phyloP scores from a whole-genome alignment of 2,888 invertebrate species.

The Beris morrisii region DNA sequence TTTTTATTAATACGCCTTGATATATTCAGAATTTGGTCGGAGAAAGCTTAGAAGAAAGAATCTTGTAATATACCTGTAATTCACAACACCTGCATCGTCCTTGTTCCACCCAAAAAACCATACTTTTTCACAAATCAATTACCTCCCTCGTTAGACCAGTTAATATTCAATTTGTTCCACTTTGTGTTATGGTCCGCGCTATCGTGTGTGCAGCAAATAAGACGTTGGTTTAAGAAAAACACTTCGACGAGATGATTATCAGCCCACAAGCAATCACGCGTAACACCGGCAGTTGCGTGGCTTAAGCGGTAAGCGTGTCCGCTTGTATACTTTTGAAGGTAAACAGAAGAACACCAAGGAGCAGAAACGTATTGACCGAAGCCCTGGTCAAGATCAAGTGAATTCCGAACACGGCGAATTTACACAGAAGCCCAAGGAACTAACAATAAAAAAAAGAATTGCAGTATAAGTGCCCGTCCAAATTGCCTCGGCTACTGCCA shows the following conservation, averaged over 20 bases:
- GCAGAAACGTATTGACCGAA: too few species aligned
- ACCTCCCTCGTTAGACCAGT: conserved; percentile 3
- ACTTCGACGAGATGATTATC: conserved; percentile 36
- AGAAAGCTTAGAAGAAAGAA: too few species aligned
- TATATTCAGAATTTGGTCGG: too few species aligned
- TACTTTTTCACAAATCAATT: conserved; percentile 2
- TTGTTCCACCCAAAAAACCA: too few species aligned
- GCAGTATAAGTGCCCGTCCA: conserved; percentile 22
- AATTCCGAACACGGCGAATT: conserved; percentile 10
- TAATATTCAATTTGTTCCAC: conserved; percentile 15
- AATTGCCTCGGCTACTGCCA: conserved; percentile 11
- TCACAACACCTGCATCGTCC: too few species aligned
- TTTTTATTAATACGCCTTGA: too few species aligned
- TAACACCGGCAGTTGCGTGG: conserved; percentile 35
- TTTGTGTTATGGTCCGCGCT: conserved; percentile 5
- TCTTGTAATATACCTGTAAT: too few species aligned
- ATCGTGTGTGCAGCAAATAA: conserved; percentile 22
- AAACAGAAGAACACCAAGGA: conserved; percentile 17
- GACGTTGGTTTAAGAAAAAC: conserved; percentile 25
- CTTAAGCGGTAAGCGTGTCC: conserved; percentile 25
- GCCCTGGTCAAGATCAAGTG: too few species aligned
- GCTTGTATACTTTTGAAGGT: conserved; percentile 15
- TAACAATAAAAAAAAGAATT: conserved; percentile 12
- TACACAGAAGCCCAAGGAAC: conserved; percentile 26
- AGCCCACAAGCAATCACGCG: conserved; percentile 39